A percentile compares a stretch with the other conserved stretches of the same genome.
phyloP scores from a whole-genome alignment of 2,113 vertebrate genomes.

The Sturnira hondurensis region DNA sequence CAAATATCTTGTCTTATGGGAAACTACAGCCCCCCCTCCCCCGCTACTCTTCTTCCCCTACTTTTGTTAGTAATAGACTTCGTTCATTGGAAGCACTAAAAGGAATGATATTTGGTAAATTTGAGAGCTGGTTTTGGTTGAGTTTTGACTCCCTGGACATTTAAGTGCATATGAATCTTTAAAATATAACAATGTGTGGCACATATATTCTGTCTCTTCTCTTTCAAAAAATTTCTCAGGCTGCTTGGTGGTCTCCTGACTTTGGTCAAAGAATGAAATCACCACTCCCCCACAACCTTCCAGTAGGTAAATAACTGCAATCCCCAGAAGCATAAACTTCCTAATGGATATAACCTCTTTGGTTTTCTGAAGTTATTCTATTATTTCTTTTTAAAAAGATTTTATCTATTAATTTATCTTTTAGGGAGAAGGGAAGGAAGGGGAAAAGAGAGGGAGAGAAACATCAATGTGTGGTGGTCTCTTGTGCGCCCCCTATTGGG shows the following conservation, averaged over 20 bases:
- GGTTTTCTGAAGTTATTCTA: neutral
- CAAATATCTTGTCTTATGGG: slow-evolving; percentile 22
- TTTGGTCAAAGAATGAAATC: neutral
- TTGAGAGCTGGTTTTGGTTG: neutral
- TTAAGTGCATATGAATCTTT: slow-evolving; percentile 13
- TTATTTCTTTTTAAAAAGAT: neutral
- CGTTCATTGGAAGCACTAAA: neutral
- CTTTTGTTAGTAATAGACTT: neutral
- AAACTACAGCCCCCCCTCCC: neutral
- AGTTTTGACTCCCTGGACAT: slow-evolving; percentile 10
- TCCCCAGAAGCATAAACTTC: neutral
- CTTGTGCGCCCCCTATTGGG: too few species aligned
- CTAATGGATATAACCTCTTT: neutral
- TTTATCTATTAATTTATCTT: too few species aligned
- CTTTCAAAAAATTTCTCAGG: neutral
- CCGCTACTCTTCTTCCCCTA: neutral
- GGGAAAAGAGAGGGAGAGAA: too few species aligned
- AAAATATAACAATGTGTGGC: neutral
- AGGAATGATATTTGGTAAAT: neutral
- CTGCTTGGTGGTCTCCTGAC: neutral
- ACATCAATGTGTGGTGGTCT: too few species aligned
- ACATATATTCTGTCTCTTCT: neutral
- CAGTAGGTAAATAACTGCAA: neutral
- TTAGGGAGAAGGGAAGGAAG: too few species aligned
- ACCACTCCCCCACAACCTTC: neutral